Base-by-base conservation (phyloP, 1,140 invertebrate species). In the Hypothenemus hampei region DNA sequence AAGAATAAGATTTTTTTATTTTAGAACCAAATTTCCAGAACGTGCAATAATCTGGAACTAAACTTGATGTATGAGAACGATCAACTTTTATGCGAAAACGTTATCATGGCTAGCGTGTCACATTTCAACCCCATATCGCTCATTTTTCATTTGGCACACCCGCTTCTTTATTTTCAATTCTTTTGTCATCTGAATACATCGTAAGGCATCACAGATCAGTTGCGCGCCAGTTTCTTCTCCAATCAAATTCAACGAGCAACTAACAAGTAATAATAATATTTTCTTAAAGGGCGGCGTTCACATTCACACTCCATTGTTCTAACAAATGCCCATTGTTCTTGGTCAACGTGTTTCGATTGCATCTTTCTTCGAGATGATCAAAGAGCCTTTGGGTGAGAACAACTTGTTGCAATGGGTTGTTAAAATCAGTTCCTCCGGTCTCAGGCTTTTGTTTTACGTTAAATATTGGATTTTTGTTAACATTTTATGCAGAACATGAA, bases 21-120 rank as follows among this genome's bases (percentile, higher is more conserved):
- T 37, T 10, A 13, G 35, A 37, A 37, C 16, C 35, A 37, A 16
- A 10, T 15, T 37, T 31, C 44, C 11, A 18, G 24, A 13, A 11
- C 18, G 52, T 33, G 52, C 53, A 60, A 60, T 60, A 60, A 60
- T 46, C 36, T 55, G 58, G 58, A 56, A 60, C 53, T 60, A 60
- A 60, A 46, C 31, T 52, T 53, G 54, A 60, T 60, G 31, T 60
- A 60, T 60, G 58, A 10, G 49, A 57, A 44, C 48, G 55, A 60
- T 60, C 58, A 57, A 57, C n/a, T 59, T 59, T 59, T 59, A 59
- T 59, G 51, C 44, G 35, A 36, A 41, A 29, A 45, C 24, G 46
- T 60, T 60, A 60, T 60, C 58, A 31, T 41, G 36, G 29, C 44
- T 60, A 49, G 48, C 58, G 52, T 43, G 52, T 53, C 50, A 57